These are phyloP conservation scores for Sinosuthora webbiana DNA, from an alignment of 2,113 vertebrate species.

Conservation along the genomic window DNA sequence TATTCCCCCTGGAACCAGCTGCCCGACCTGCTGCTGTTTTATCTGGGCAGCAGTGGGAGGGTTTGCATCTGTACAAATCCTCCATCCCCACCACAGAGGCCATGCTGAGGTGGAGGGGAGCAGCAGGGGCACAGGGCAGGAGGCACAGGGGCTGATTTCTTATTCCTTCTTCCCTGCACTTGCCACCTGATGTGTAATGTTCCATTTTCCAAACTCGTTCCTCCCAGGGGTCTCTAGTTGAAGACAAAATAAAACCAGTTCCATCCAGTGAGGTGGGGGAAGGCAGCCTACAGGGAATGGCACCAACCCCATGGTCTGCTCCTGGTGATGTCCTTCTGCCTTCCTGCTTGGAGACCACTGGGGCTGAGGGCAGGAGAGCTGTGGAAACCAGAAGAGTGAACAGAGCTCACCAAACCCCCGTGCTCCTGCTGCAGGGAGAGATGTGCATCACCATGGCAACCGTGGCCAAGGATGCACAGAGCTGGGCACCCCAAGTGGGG, in stretches of 20 bases:
- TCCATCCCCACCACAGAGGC: background rate
- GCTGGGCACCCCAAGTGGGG: background rate
- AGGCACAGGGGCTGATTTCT: background rate
- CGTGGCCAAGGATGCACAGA: background rate
- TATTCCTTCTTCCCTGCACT: background rate
- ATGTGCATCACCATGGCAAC: slow-evolving; percentile 67
- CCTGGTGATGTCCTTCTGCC: background rate
- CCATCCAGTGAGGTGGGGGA: background rate
- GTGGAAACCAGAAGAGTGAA: background rate
- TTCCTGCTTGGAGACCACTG: background rate
- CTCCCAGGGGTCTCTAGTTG: background rate
- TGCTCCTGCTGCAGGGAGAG: slow-evolving; percentile 1
- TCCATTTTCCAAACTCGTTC: background rate
- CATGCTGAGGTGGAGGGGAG: background rate
- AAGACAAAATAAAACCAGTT: background rate
- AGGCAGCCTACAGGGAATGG: background rate
- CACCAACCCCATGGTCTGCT: background rate
- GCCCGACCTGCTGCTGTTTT: background rate
- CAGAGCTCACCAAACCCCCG: slow-evolving; percentile 31
- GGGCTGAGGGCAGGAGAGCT: background rate
- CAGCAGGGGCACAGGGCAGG: background rate
- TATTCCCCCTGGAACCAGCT: background rate
- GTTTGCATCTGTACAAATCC: background rate
- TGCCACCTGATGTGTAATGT: background rate
- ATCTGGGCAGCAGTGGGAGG: background rate